Base-by-base conservation (phyloP, 2,113 vertebrate species). In the Oncorhynchus clarkii region DNA sequence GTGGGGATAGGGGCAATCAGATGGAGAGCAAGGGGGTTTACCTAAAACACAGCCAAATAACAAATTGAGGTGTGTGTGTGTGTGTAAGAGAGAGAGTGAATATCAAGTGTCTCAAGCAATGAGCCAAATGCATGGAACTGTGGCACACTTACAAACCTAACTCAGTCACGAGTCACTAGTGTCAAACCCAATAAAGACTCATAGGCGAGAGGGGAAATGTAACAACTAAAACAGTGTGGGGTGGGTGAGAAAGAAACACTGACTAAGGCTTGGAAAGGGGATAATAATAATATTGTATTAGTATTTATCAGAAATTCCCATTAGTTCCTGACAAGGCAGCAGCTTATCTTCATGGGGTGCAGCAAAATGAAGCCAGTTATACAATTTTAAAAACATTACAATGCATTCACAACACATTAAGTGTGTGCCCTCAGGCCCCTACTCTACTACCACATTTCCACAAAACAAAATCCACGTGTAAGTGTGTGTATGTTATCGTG, bases 51-150 rank as follows among this genome's bases (percentile, higher is more conserved):
- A 70, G 34, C 18, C 39, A 70, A 24, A 70, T 24, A 51, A 67
- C 4, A 67, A 5, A 75, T 54, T 11, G 26, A 57, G n/a, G 26
- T 31, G 67, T 68, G 16, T 68, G 59, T 60, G 26, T 27, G 27
- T 27, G 27, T 27, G 27, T 24, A 5, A 16, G n/a, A 22, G 59
- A n/a, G 59, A 9, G 18, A 5, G 18, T 62, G 59, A 80, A 75
- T 39, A 68, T 67, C 65, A 45, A 68, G 31, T 39, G 31, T 27
- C 18, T n/a, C 18, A 5, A 74, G 66, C 31, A 66, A n/a, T 67
- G 24, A 39, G 34, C 68, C 51, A 70, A 69, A 68, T 14, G 7
- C 78, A 80, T 59, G 24, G 64, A 3, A 2, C 71, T 62, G 4
- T 27, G 29, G 20, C 39, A 64, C 27, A 6, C 27, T 67, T 67